Evolutionary conservation across 2,888 invertebrate species (phyloP), one percentile per base, ranked within the genome.

Genomic region (Cryptus armator): DNA sequence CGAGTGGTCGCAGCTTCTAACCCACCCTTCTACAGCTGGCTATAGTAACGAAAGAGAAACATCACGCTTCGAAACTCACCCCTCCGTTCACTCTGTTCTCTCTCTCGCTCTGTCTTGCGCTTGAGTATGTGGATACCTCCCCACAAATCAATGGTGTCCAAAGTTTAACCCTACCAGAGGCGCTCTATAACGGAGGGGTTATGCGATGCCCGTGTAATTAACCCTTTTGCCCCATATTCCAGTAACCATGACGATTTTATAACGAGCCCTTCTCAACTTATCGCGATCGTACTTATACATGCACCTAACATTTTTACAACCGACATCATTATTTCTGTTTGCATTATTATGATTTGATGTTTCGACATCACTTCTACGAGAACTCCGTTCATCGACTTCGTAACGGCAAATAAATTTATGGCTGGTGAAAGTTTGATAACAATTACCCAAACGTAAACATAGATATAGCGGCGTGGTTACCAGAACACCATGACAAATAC

Each of bases 61-160:
- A 71, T 53, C 68, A 48, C 51, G 44, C 85, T 87, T 56, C 62
- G 66, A 62, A 79, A 72, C 64, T 77, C 9, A 56, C 32, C 19
- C 19, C 53, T 10, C 16, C 19, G 16, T n/a, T 3, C 14, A 12
- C 3, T 37, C 72, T n/a, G 51, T 53, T 72, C 43, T 75, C 71
- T 16, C 71, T 66, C 59, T 72, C 48, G 70, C 71, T 16, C 71
- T 66, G 29, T 56, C 43, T 53, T 66, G 66, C 48, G 62, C 56
- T 74, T 32, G 78, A 37, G 37, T 37, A 37, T 48, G 29, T 32
- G 62, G 66, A 62, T 71, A 81, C 70, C 74, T 81, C 29, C 19
- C 90, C 89, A 91, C 91, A 91, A 92, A 92, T 92, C 91, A 91
- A 91, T 92, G 91, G 89, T 89, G 91, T 91, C 89, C 88, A 91